Base-by-base conservation (phyloP, 37 sponge, comb jelly and placozoan species). In the Lycopodina hypogea region DNA sequence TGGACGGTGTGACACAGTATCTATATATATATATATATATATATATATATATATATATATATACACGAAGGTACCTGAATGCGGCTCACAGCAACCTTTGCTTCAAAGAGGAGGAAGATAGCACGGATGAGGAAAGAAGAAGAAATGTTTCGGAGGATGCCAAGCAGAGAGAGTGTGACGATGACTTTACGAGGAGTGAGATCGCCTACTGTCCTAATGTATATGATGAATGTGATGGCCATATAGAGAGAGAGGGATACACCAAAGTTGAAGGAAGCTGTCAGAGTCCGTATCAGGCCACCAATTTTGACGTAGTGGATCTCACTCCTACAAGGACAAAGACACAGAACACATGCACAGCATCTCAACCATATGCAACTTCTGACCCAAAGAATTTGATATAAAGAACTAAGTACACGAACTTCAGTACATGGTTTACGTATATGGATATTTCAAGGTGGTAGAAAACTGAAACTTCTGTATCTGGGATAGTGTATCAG, bases 31-130 rank as follows among this genome's bases (percentile, higher is more conserved):
- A n/a, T n/a, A n/a, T n/a, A n/a, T n/a, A n/a, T n/a, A n/a, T n/a
- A n/a, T n/a, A n/a, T n/a, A n/a, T n/a, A n/a, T n/a, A n/a, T n/a
- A n/a, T n/a, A n/a, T n/a, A n/a, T n/a, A n/a, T n/a, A n/a, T n/a
- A n/a, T n/a, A n/a, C n/a, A 45, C 48, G 9, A 12, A 45, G 4
- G 48, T 30, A 87, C 87, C 81, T 87, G 69, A 22, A 87, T 87
- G 12, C 81, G 71, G 1, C n/a, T 21, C 50, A 80, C 7, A 11
- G 81, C 70, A 36, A 87, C 81, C 14, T 22, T 48, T 17, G 77
- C 81, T 41, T 87, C 87, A 45, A 23, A 59, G 0, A 75, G 1
- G 17, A 50, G 7, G 37, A 81, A 81, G 19, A 75, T 51, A 41
- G 56, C 57, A 7, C 51, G 53, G 1, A 78, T 32, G 1, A 90